Percentiles rank a stretch among this genome's conserved stretches.
Conservation (phyloP, 2,888 invertebrate genomes). For the Rhopalosiphum nymphaeae region DNA sequence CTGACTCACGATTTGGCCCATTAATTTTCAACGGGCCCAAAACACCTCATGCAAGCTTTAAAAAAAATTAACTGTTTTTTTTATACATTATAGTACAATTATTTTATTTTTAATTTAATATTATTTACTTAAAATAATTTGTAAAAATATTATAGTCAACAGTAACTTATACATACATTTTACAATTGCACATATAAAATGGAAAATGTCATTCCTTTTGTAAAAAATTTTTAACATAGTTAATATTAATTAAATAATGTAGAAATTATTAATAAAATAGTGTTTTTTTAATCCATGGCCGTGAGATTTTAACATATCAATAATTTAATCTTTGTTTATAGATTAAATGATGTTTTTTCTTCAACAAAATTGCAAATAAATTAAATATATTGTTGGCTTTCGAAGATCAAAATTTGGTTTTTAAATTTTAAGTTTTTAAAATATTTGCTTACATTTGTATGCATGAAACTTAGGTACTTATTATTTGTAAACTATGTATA, state of each 20-base stretch:
- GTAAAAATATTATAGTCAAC: background rate
- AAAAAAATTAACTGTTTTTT: background rate
- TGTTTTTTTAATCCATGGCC: background rate
- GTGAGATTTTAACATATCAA: background rate
- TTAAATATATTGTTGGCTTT: background rate
- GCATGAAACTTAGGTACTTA: background rate
- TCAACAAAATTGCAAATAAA: background rate
- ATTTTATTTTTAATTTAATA: background rate
- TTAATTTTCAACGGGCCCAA: background rate
- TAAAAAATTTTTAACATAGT: background rate
- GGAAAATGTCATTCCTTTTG: background rate
- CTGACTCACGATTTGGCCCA: background rate
- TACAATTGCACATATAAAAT: background rate
- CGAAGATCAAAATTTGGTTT: background rate
- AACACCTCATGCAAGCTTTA: background rate
- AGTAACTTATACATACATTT: background rate
- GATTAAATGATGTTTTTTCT: background rate
- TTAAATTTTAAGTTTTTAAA: background rate
- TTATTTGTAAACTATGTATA: background rate
- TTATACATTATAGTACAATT: background rate
- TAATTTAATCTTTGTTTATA: background rate
- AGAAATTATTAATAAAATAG: background rate
- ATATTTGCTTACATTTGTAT: background rate
- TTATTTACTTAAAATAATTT: background rate
- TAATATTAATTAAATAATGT: background rate